Conservation (phyloP, 1,140 invertebrate species). For the Linepithema humile region DNA sequence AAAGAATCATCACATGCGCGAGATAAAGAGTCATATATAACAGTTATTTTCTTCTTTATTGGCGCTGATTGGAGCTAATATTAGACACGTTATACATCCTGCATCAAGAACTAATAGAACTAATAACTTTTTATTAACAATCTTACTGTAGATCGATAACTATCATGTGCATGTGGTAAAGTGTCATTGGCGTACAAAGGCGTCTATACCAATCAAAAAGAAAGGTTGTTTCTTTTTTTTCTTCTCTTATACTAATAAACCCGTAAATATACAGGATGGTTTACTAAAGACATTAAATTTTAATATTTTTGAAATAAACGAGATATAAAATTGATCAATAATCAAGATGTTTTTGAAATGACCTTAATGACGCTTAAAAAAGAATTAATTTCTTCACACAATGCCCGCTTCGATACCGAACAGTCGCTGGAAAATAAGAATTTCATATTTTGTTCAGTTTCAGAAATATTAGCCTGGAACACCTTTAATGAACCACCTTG, state of each 20-base stretch:
- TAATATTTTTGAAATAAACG: too few species aligned
- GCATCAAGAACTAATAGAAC: conserved; percentile 48
- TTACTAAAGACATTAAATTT: too few species aligned
- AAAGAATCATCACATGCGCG: conserved; percentile 57
- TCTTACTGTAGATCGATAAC: conserved; percentile 52
- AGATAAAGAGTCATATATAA: conserved; percentile 46
- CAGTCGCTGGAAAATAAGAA: too few species aligned
- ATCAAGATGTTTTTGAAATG: too few species aligned
- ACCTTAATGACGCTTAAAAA: too few species aligned
- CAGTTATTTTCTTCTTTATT: conserved; percentile 70
- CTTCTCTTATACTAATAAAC: conserved; percentile 16
- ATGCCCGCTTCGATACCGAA: too few species aligned
- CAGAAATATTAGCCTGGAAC: too few species aligned
- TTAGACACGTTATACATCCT: conserved; percentile 58
- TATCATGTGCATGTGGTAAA: not conserved
- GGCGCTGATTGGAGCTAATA: conserved; percentile 72
- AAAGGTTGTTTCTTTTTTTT: not conserved
- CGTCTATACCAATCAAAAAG: not conserved
- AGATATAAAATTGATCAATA: too few species aligned
- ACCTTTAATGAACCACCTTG: too few species aligned
- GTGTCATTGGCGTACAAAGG: not conserved
- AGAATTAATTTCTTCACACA: too few species aligned
- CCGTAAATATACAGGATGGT: not conserved
- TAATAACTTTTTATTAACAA: conserved; percentile 61
- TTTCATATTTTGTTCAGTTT: too few species aligned